Percentiles rank a stretch among this genome's conserved stretches.
Evolutionary conservation across 2,113 vertebrate species (phyloP).

Genomic region (Hypanus sabinus): DNA sequence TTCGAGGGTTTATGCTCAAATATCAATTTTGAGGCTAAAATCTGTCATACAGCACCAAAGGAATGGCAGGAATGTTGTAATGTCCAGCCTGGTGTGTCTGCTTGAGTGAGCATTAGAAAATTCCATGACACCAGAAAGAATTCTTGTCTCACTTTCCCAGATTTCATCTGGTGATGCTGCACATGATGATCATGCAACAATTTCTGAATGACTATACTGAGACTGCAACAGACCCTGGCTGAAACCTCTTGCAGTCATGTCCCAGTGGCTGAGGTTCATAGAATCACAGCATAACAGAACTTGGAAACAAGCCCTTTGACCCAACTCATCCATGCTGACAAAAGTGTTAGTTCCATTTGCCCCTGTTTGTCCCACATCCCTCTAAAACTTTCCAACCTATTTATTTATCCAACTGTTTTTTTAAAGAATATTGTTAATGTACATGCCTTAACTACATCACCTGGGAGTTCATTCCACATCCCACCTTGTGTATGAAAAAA

Average conservation of each 20-base stretch:
- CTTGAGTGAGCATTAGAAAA: background rate
- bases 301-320: background rate
- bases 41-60: background rate
- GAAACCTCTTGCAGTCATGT: too few species aligned
- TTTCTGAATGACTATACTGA: too few species aligned
- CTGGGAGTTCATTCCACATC: too few species aligned
- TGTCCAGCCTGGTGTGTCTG: background rate
- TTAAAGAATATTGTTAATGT: too few species aligned
- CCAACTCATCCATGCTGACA: background rate
- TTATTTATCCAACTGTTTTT: too few species aligned
- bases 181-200: background rate
- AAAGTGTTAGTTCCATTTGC: background rate
- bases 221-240: too few species aligned
- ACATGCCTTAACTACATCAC: too few species aligned
- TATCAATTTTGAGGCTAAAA: background rate
- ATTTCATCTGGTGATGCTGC: background rate
- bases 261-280: background rate
- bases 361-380: too few species aligned
- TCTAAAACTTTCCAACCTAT: too few species aligned
- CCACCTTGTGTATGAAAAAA: too few species aligned
- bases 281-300: background rate
- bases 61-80: background rate
- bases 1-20: background rate
- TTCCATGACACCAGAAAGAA: background rate
- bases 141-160: background rate